Base-by-base conservation (phyloP, 2,888 invertebrate genomes). In the Eretmocerus hayati region DNA sequence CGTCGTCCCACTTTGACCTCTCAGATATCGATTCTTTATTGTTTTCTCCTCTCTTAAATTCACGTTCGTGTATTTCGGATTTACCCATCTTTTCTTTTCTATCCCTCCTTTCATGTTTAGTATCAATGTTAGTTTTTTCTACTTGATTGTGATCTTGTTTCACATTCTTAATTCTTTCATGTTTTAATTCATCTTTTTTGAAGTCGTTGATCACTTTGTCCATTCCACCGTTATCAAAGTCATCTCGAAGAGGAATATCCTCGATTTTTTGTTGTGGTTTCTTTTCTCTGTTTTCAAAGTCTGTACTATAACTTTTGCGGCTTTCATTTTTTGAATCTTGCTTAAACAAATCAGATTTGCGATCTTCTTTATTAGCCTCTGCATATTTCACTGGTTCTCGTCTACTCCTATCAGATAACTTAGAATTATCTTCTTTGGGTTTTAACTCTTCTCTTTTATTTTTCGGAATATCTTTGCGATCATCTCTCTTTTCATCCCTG, bases 401-500 rank as follows among this genome's bases (percentile, higher is more conserved):
- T 33, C 33, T 33, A 11, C 26, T 16, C 15, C n/a, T 26, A 30
- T 41, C 31, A 18, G 18, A 2, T 26, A 23, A n/a, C 30, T 30
- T 30, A 19, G 15, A 16, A 23, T 21, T 42, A 33, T 40, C 23
- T 20, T 19, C 33, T 20, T 42, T 21, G 8, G 23, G 23, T 15
- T 45, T 26, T 1, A 16, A 6, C 4, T 44, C 37, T 8, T 48
- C 44, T 36, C 50, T 51, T 41, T 39, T 48, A 35, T 23, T 37
- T 16, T 50, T 56, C 2, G 51, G 51, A 35, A 56, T 56, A 20
- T 56, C 55, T 21, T 52, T 50, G 40, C 47, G 57, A 5, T 52
- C 37, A 5, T 57, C 56, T 11, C 38, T 53, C 39, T 55, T 57
- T 9, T 57, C 57, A 9, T 48, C 53, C 38, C 46, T 58, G 3